Percentiles rank a stretch among this genome's conserved stretches.
Conservation (phyloP, 2,797 vertebrate species). For the Ceryle rudis region DNA sequence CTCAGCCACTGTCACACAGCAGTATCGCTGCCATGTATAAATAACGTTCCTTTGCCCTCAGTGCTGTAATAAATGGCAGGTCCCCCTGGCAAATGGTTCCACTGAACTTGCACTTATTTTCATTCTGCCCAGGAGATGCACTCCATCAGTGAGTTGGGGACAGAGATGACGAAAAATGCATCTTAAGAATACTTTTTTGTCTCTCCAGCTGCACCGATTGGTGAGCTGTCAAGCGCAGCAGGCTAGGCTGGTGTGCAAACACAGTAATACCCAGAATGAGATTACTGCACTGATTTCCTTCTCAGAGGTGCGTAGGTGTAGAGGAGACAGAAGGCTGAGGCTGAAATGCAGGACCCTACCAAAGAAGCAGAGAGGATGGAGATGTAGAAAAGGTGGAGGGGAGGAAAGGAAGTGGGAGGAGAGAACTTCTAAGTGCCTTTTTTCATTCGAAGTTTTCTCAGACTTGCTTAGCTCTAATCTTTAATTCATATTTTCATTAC, state of each 20-base stretch:
- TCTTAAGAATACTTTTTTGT: neutral
- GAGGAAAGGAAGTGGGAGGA: neutral
- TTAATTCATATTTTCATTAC: conserved; percentile 66
- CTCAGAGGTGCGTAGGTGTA: neutral
- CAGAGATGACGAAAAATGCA: neutral
- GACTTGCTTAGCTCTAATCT: conserved; percentile 50
- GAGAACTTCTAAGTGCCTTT: neutral
- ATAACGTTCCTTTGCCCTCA: neutral
- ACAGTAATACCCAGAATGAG: neutral
- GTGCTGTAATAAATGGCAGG: neutral
- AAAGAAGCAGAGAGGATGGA: neutral
- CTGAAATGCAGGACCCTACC: neutral
- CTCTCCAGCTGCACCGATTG: neutral
- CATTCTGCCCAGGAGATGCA: neutral
- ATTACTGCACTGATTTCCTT: neutral
- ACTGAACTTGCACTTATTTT: neutral
- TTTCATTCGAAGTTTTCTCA: conserved; percentile 27
- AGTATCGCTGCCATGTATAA: accelerated
- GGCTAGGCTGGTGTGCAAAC: neutral
- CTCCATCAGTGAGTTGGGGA: neutral
- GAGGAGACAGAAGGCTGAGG: neutral
- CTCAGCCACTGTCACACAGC: neutral
- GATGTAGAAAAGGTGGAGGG: neutral
- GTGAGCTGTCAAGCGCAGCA: neutral
- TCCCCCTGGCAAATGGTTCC: neutral